Evolutionary conservation across 2,888 invertebrate genomes (phyloP).

Genomic region (Syrista parreyssii): DNA sequence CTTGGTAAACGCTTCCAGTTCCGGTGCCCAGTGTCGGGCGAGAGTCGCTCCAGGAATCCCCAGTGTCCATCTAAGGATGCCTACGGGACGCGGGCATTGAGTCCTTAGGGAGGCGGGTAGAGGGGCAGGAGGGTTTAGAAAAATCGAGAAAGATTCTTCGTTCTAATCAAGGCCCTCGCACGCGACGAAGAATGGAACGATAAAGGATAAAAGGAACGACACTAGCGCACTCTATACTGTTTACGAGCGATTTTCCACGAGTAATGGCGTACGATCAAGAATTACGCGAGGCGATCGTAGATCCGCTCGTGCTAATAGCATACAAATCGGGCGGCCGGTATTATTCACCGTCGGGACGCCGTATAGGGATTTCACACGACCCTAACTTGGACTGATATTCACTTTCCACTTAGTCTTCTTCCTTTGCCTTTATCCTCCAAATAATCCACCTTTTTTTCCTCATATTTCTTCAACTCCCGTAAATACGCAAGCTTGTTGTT

Average conservation of each 20-base stretch:
- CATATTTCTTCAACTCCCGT: neutral
- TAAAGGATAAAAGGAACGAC: constrained; percentile 29
- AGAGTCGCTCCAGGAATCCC: neutral
- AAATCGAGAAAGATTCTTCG: neutral
- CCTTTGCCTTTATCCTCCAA: neutral
- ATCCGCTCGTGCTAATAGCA: constrained; percentile 55
- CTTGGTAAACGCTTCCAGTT: constrained; percentile 17
- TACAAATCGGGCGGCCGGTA: constrained; percentile 52
- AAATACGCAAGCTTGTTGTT: neutral
- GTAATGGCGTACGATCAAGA: constrained; percentile 49
- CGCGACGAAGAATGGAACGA: constrained; percentile 51
- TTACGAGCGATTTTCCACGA: constrained; percentile 53
- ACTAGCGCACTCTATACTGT: constrained; percentile 35
- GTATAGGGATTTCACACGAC: constrained; percentile 43
- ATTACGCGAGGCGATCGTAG: constrained; percentile 51
- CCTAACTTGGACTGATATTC: neutral
- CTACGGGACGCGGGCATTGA: neutral
- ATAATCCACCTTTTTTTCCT: neutral
- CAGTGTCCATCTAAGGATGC: neutral
- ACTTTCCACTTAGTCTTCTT: neutral
- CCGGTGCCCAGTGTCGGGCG: constrained; percentile 25
- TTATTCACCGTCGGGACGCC: constrained; percentile 48
- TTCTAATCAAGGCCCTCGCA: constrained; percentile 3
- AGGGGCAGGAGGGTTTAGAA: neutral
- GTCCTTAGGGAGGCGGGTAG: neutral